These are phyloP conservation scores for Cryptotis parvus DNA, from an alignment of 2,113 vertebrate species.

Conservation along the genomic window DNA sequence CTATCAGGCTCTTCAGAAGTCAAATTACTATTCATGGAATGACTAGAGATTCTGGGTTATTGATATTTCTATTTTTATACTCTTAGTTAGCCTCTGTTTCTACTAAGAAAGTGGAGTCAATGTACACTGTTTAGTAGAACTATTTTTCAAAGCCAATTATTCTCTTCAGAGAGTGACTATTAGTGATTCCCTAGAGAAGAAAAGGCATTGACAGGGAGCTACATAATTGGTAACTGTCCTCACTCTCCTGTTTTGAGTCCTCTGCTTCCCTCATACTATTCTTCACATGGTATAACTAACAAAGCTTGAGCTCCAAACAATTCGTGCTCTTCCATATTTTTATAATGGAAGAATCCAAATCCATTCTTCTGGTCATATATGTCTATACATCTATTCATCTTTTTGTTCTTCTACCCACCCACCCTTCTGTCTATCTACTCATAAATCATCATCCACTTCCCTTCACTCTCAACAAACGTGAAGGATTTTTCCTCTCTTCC, in stretches of 20 bases:
- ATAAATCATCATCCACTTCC: background rate
- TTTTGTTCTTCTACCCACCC: too few relatives aligned
- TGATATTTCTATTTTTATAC: background rate
- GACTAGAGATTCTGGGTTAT: background rate
- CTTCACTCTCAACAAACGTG: background rate
- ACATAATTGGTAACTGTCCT: accelerated
- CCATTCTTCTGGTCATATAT: too few relatives aligned
- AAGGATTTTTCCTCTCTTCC: background rate
- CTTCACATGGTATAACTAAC: background rate
- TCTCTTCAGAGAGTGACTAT: background rate
- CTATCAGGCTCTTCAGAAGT: background rate
- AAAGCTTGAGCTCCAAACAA: background rate
- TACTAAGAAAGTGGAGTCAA: background rate
- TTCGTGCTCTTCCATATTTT: background rate
- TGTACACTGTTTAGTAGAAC: background rate
- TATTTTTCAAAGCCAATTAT: background rate
- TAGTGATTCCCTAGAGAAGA: background rate
- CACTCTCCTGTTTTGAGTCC: background rate
- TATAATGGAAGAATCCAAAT: too few relatives aligned
- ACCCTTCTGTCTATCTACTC: background rate
- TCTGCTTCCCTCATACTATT: background rate
- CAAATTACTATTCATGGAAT: background rate
- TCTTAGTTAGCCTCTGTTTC: background rate
- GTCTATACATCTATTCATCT: background rate
- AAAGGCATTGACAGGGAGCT: background rate